phyloP scores from a whole-genome alignment of 2,797 vertebrate species.

The Cyclura pinguis region DNA sequence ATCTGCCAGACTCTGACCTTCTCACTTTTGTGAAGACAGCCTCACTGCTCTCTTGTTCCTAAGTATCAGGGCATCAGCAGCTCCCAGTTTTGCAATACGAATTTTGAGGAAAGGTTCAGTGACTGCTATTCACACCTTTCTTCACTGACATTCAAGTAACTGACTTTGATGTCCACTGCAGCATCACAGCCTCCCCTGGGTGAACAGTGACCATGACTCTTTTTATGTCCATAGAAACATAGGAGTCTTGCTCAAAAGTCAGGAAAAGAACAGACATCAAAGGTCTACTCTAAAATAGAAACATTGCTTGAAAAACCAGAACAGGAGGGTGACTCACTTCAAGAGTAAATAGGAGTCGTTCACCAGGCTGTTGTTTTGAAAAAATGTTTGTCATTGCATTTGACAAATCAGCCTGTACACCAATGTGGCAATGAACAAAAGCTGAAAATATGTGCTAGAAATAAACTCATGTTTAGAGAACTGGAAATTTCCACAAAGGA shows the following conservation, averaged over 20 bases:
- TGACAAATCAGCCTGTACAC: conserved; percentile 8
- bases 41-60: too few species aligned
- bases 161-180: neutral
- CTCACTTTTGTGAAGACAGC: neutral
- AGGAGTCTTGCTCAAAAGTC: neutral
- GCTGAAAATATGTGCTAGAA: neutral
- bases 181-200: too few species aligned
- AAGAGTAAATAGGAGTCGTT: conserved; percentile 3
- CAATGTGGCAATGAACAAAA: neutral
- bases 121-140: neutral
- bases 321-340: neutral
- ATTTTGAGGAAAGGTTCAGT: neutral
- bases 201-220: neutral
- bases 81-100: neutral
- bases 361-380: neutral
- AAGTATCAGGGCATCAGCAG: neutral
- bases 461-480: neutral
- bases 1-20: neutral
- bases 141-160: neutral
- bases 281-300: neutral
- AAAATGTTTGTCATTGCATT: neutral
- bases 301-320: neutral
- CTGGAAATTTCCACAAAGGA: neutral
- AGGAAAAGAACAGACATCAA: neutral
- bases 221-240: neutral